Conservation (phyloP, 2,113 vertebrate genomes). For the Hystrix brachyura region DNA sequence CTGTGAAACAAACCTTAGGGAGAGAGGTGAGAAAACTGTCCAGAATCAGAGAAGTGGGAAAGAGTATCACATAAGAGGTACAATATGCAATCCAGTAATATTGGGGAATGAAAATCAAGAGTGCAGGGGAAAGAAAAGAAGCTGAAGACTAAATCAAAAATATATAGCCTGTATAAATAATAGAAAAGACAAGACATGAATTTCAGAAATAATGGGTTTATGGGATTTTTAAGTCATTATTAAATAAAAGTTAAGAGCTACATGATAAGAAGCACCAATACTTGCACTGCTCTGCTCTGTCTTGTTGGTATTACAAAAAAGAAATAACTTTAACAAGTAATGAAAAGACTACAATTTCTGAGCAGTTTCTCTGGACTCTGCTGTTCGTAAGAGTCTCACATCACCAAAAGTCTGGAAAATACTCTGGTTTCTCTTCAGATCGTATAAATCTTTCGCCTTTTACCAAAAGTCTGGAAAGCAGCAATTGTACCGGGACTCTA, state of each 20-base stretch:
- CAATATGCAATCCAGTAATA: background rate
- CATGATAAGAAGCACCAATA: background rate
- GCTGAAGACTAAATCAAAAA: background rate
- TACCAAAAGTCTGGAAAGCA: background rate
- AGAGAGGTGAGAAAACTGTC: background rate
- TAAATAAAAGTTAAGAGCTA: conserved; percentile 40
- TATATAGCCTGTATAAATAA: background rate
- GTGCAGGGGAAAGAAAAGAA: background rate
- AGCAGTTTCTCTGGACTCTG: background rate
- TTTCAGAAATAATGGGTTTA: background rate
- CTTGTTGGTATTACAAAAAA: background rate
- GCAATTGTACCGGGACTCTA: background rate
- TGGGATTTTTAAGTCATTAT: background rate
- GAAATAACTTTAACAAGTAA: conserved; percentile 7
- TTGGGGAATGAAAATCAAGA: background rate
- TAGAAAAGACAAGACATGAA: background rate
- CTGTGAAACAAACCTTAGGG: background rate
- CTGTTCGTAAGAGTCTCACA: background rate
- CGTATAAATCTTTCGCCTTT: no score
- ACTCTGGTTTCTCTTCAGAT: no score
- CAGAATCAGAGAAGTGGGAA: background rate
- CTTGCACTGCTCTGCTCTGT: background rate
- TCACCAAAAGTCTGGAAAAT: background rate
- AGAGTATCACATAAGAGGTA: background rate
- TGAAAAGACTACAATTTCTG: background rate